Base-by-base conservation (phyloP, 2,113 vertebrate genomes). In the Phoxinus phoxinus region DNA sequence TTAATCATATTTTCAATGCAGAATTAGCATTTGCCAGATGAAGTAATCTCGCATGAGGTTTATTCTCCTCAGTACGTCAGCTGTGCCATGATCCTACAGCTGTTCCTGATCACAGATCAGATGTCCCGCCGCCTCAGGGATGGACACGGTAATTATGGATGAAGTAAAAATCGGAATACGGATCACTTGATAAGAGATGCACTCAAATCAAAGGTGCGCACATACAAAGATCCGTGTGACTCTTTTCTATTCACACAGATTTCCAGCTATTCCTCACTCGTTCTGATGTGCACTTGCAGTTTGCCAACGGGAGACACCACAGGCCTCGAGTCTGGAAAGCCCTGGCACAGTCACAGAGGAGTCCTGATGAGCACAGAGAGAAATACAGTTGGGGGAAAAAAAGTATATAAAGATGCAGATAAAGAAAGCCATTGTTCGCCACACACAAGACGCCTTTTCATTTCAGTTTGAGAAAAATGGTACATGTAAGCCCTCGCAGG, bases 381-480 rank as follows among this genome's bases (percentile, higher is more conserved):
- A 76, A 56, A 32, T 59, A 71, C 19, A 46, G 73, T 58, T 51
- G 27, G 9, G 27, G 1, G 0, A 4, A 37, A 71, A 51, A 51
- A 21, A 63, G 89, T 89, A 86, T 86, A 88, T 72, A 12, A 86
- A 86, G 86, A 84, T 58, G 21, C 5, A 23, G 72, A 92, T 84
- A 90, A 89, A 87, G 77, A 35, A 65, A 76, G 56, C 6, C 80
- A 87, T 88, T 90, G 89, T 89, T 13, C 17, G 51, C 12, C 44
- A 72, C 21, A 85, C 63, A 90, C 88, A 91, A 83, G 82, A 88
- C 15, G 67, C 76, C 88, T 87, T 89, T 88, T 90, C 63, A 88
- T 86, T 72, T 82, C 75, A 58, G 71, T 88, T 88, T 88, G 86
- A 90, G 87, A 88, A 86, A 87, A 86, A 88, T 84, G 75, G 61